Percentiles rank a stretch among this genome's conserved stretches.
Conservation (phyloP, 2,888 invertebrate species). For the Drosophila incognita region DNA sequence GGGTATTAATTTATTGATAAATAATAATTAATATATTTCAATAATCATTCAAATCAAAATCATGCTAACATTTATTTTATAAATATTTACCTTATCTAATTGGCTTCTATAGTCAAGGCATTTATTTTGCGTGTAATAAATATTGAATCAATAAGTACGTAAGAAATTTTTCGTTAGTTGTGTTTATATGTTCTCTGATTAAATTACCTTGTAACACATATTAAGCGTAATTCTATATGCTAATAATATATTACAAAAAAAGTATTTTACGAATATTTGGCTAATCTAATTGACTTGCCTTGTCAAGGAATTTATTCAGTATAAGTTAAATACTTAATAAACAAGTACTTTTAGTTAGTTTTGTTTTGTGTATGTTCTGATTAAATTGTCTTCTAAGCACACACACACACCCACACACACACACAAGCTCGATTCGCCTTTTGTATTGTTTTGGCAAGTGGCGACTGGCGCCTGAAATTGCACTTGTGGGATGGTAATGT, state of each 20-base stretch:
- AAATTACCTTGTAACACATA: conserved; percentile 11
- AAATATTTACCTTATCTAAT: neutral
- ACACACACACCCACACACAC: neutral
- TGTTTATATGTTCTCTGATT: neutral
- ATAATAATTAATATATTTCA: too few species aligned
- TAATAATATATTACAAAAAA: too few species aligned
- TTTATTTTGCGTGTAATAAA: neutral
- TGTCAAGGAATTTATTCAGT: neutral
- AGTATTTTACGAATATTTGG: neutral
- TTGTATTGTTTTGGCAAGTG: conserved; percentile 55
- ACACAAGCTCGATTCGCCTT: neutral
- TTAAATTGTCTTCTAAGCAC: conserved; percentile 17
- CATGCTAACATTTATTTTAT: neutral
- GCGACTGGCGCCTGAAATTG: conserved; percentile 36
- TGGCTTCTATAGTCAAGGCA: neutral
- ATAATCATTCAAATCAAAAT: too few species aligned
- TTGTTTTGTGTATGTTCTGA: neutral
- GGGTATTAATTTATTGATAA: too few species aligned
- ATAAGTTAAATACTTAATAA: neutral
- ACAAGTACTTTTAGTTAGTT: neutral
- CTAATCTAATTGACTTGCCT: neutral
- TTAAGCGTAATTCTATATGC: neutral
- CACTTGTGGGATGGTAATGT: conserved; percentile 16
- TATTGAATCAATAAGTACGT: neutral
- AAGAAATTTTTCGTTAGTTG: neutral